These are phyloP conservation scores for Melanostoma mellinum DNA, from an alignment of 2,888 invertebrate species.

Conservation along the genomic window DNA sequence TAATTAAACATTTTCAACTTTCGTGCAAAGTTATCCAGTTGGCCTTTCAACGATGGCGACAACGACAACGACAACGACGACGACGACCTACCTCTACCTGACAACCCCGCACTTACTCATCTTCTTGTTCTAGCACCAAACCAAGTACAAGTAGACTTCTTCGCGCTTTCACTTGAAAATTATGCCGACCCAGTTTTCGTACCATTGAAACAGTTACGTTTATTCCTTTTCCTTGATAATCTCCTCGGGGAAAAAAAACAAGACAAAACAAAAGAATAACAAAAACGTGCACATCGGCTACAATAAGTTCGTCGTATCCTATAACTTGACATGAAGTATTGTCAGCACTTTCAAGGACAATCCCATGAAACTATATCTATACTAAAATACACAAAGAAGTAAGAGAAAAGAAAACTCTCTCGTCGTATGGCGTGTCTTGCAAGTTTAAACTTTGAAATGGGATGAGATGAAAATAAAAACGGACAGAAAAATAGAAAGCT, in stretches of 20 bases:
- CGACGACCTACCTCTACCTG: background rate
- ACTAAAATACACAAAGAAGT: background rate
- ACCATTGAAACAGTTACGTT: slow-evolving; percentile 11
- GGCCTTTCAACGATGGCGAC: slow-evolving; percentile 6
- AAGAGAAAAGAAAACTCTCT: background rate
- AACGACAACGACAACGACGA: background rate
- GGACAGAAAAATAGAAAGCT: slow-evolving; percentile 25
- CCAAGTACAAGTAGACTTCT: slow-evolving; percentile 19
- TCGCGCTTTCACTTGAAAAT: slow-evolving; percentile 23
- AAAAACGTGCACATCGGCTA: slow-evolving; percentile 42
- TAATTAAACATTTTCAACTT: slow-evolving; percentile 50
- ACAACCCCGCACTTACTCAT: background rate
- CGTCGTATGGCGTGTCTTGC: slow-evolving; percentile 22
- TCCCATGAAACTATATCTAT: slow-evolving; percentile 35
- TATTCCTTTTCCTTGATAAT: slow-evolving; percentile 50
- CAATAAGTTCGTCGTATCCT: slow-evolving; percentile 56
- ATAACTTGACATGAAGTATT: slow-evolving; percentile 56
- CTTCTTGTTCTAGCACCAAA: background rate
- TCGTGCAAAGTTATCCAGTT: slow-evolving; percentile 12
- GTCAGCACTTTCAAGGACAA: slow-evolving; percentile 70
- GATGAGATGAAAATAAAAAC: slow-evolving; percentile 23
- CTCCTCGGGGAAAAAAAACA: slow-evolving; percentile 17
- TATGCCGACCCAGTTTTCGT: slow-evolving; percentile 54
- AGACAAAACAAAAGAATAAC: background rate
- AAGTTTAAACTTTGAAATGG: slow-evolving; percentile 6